Base-by-base conservation (phyloP, 1,140 invertebrate species). In the Brachystomella parvula region DNA sequence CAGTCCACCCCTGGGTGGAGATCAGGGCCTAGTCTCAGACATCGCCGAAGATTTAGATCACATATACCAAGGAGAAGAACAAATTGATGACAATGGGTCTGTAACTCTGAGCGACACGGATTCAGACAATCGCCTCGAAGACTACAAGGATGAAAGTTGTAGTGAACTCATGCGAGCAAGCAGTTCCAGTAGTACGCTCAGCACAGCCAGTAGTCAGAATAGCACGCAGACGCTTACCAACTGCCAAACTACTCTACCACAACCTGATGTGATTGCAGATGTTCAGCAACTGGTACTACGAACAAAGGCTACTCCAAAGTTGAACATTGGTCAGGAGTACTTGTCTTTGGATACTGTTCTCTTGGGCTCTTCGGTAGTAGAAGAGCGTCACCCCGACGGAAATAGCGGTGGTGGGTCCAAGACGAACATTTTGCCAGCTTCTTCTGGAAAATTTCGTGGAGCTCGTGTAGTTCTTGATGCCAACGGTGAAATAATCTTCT, bases 401-500 rank as follows among this genome's bases (percentile, higher is more conserved):
- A 65, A 32, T 29, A 61, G 65, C 31, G 61, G 67, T 65, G 61
- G 67, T 3, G 17, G 33, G 35, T 21, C 44, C 63, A 69, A 69
- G 57, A 69, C 17, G 47, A 59, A 61, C 47, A 9, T 44, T 30
- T n/a, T 47, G 12, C 9, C 63, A 9, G 28, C 39, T 9, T 63
- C 64, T 19, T 71, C 69, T 49, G 64, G 31, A 1, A 68, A 61
- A 24, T 19, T 65, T 3, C 47, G 67, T 15, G 88, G 89, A 26
- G 89, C 89, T 6, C 83, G 89, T 74, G 90, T 93, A 0, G 90
- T 87, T 17, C 77, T 94, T 32, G 89, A 93, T 77, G 87, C 91
- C 1, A 88, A 92, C 73, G 92, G 91, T 19, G 89, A 90, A 81
- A 89, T 94, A 53, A 87, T 94, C 47, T 94, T 89, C 76, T 88